Evolutionary conservation across 2,797 vertebrate species (phyloP), one percentile per base, ranked within the genome.

Genomic region (Antennarius maculatus): DNA sequence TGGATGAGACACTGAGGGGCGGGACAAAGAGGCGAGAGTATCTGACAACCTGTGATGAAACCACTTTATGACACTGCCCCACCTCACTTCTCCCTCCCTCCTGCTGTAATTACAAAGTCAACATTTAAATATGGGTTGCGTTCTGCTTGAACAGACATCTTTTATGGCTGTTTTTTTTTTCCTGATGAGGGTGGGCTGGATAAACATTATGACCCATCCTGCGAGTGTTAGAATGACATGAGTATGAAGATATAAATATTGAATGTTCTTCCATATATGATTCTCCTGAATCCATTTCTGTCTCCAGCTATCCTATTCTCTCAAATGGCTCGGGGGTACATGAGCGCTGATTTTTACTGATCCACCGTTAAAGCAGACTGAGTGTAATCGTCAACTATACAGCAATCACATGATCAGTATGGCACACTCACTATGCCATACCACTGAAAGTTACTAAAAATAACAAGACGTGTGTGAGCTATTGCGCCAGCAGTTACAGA

Each of bases 331-430:
- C 28, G 5, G 42, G 67, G 71, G 50, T 70, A 70, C 71, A 72
- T 58, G 5, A 69, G 53, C 61, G 76, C n/a, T 41, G 31, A 41
- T 56, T 72, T 54, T 41, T 54, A 23, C 23, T 23, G 23, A 23
- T 23, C 23, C 27, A 2, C 28, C 58, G 51, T 65, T 53, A 63
- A 52, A 72, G 60, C 31, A 62, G 46, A 66, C 13, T 50, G 43
- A 74, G 59, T 48, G 42, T 69, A 69, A 43, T 29, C 64, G 18
- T 41, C 53, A 55, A 69, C 77, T 41, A 67, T 72, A 79, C 69
- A 71, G 71, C 72, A 66, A 81, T 79, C 70, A 69, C 63, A 50
- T 68, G 61, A 74, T 85, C 80, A 79, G 52, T 65, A 61, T 61
- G 67, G 49, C 66, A 46, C 61, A n/a, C 17, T 64, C 49, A 29